Evolutionary conservation across 2,888 invertebrate genomes (phyloP), one percentile per base, ranked within the genome.

Genomic region (Drosophila longiperda): DNA sequence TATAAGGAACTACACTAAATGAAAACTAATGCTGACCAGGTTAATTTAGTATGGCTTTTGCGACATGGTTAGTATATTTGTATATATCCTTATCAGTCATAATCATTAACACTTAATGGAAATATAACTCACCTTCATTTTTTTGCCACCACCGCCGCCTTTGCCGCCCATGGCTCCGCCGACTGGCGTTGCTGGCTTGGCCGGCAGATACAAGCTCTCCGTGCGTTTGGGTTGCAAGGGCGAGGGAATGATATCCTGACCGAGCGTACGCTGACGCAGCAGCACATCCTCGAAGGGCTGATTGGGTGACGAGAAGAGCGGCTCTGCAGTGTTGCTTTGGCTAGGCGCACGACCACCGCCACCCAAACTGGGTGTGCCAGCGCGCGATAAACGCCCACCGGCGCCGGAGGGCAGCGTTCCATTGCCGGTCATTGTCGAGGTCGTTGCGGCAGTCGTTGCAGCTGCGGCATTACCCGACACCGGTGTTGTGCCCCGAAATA

Each of bases 221-320:
- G 98, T 98, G 90, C 98, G 95, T 93, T 98, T 98, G 69, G 98
- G 98, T 93, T 97, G 97, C 90, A 96, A 96, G 70, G 95, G 96
- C 83, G 97, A 97, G 74, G 97, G 97, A 90, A 97, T 95, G 92
- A 98, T 97, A 92, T 98, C 98, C 94, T 98, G 98, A 73, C 97
- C 97, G 66, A 97, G 94, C 81, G 95, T 96, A 88, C 97, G 95
- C 92, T 97, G 97, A 91, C 96, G 95, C 89, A 97, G 92, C 73
- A 97, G 94, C 62, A 97, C 96, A 64, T 97, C 97, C 92, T 98
- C 97, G 92, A 97, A 97, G 48, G 97, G 96, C 80, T 95, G 95
- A 88, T 93, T 93, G 67, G 93, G 91, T 61, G 91, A 85, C 61
- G 92, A 91, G 75, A 89, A 92, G 42, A 93, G 92, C 62, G 94